Base-by-base conservation (phyloP, 2,113 vertebrate species). In the Zosterops hypoxanthus region DNA sequence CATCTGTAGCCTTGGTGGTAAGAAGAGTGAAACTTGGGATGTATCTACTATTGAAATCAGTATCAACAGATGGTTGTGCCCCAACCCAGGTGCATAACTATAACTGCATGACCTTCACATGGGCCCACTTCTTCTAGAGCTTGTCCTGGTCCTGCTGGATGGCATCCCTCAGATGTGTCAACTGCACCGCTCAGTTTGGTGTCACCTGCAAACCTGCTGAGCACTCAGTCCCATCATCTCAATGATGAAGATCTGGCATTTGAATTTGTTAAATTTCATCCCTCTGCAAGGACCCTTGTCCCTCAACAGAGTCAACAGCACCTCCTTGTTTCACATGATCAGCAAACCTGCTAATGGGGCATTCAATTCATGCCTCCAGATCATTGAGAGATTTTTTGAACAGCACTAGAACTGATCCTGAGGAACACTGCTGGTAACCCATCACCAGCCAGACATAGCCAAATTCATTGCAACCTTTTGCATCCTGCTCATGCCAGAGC, bases 361-460 rank as follows among this genome's bases (percentile, higher is more conserved):
- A 21, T 68, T 72, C 28, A 46, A 1, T 12, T 47, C 2, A 1
- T 82, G 46, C 23, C 7, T 70, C 20, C 57, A 63, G 36, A 25
- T 7, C 12, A 46, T 1, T 60, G 70, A 68, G 18, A 77, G 41
- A 11, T 10, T 26, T 3, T n/a, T 1, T 14, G 29, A 60, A 42
- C 22, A 78, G 66, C 22, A 16, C 36, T 19, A 39, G 36, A 47
- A 59, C 2, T 21, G 26, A 83, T 25, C 56, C 50, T 26, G 34
- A 82, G 33, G 50, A 75, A 19, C 50, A 52, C 5, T 0, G 0
- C 19, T 49, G 42, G 47, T n/a, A 14, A 86, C 24, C 0, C 0
- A 6, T 14, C 7, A 1, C 31, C 75, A 78, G 59, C 11, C 70
- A 79, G 20, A n/a, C 33, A 28, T 3, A 83, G 42, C 24, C n/a